Evolutionary conservation across 2,888 invertebrate genomes (phyloP).

Genomic region (Luperina testacea): DNA sequence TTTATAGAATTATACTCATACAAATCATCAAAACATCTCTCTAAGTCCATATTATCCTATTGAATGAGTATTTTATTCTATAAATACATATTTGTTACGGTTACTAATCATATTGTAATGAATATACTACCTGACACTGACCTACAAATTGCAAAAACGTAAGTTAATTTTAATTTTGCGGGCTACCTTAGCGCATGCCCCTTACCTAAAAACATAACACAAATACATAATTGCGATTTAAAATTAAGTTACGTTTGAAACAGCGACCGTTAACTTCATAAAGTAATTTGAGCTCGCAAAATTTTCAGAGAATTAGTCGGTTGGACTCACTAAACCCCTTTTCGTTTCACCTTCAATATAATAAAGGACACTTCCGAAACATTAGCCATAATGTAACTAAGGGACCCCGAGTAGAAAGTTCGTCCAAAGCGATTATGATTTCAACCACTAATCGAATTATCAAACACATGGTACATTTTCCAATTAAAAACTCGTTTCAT

Average conservation of each 20-base stretch:
- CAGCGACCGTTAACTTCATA: background rate
- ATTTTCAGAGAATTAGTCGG: constrained; percentile 27
- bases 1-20: no score
- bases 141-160: no score
- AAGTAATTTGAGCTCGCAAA: constrained; percentile 13
- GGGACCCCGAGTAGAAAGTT: constrained; percentile 19
- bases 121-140: no score
- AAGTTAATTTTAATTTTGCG: no score
- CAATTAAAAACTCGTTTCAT: constrained; percentile 54
- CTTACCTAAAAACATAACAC: background rate
- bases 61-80: no score
- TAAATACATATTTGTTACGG: no score
- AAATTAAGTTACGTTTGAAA: background rate
- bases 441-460: constrained; percentile 45
- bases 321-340: constrained; percentile 22
- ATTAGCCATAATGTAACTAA: constrained; percentile 19
- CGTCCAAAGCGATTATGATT: constrained; percentile 37
- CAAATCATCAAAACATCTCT: no score
- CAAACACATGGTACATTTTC: constrained; percentile 35
- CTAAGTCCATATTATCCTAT: no score
- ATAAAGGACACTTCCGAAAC: constrained; percentile 33
- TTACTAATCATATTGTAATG: no score
- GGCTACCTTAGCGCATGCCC: no score
- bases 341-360: constrained; percentile 18
- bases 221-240: background rate